These are phyloP conservation scores for Saccostrea glomerata DNA, from an alignment of 1,140 invertebrate species.

Conservation along the genomic window DNA sequence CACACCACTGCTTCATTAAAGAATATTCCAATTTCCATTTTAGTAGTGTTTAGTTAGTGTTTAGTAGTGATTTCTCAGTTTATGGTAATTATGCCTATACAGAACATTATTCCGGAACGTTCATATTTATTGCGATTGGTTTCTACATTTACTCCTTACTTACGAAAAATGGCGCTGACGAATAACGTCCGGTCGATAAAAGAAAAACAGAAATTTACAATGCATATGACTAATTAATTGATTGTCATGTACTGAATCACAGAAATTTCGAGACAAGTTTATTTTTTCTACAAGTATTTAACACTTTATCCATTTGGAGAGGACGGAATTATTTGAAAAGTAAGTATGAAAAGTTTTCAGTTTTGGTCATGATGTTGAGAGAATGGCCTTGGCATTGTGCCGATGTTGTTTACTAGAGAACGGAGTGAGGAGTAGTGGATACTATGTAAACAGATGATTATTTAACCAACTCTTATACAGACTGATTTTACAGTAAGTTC, in stretches of 20 bases:
- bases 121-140: background rate
- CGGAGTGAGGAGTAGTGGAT: too few relatives aligned
- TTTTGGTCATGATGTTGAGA: constrained; percentile 31
- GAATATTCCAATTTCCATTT: too few relatives aligned
- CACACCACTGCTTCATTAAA: too few relatives aligned
- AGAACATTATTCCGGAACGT: background rate
- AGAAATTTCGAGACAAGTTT: background rate
- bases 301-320: background rate
- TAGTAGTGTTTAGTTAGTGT: too few relatives aligned
- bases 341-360: constrained; percentile 18
- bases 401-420: constrained; percentile 6
- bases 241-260: constrained; percentile 20
- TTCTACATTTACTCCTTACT: constrained; percentile 2
- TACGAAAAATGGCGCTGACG: constrained; percentile 24
- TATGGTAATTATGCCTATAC: too few relatives aligned
- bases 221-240: background rate
- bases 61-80: too few relatives aligned
- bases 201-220: constrained; percentile 11
- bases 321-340: background rate
- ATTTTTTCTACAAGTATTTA: background rate
- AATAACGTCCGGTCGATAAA: constrained; percentile 30
- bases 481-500: too few relatives aligned
- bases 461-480: too few relatives aligned
- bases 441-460: too few relatives aligned
- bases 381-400: constrained; percentile 1